Evolutionary conservation across 2,888 invertebrate genomes (phyloP).

Genomic region (Ophion ellenae): DNA sequence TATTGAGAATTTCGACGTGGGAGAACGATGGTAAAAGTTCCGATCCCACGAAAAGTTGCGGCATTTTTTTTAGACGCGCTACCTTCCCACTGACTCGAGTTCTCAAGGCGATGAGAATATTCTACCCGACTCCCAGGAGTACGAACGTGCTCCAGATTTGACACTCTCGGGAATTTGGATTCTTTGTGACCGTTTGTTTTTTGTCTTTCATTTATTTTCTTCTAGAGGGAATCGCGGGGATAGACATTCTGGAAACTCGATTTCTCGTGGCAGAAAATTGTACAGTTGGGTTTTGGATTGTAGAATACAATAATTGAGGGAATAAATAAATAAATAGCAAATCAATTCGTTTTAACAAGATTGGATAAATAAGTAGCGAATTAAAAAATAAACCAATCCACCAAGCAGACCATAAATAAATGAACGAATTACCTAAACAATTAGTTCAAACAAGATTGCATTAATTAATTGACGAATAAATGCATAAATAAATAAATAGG

Average conservation of each 20-base stretch:
- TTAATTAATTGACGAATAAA: no score
- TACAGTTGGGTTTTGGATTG: no score
- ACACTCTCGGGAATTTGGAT: constrained; percentile 2
- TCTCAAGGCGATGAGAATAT: constrained; percentile 25
- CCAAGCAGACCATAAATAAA: no score
- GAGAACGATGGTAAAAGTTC: constrained; percentile 8
- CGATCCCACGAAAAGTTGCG: constrained; percentile 19
- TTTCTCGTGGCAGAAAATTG: not conserved
- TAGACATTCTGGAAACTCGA: not conserved
- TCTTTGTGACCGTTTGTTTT: not conserved
- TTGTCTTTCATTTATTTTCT: constrained; percentile 10
- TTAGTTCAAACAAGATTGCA: no score
- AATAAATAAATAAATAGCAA: no score
- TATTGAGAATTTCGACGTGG: constrained; percentile 1
- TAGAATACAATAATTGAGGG: no score
- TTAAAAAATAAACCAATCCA: no score
- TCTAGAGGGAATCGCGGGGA: not conserved
- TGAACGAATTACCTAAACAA: no score
- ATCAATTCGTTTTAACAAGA: no score
- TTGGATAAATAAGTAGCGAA: no score
- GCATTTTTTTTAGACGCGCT: not conserved
- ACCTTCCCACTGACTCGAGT: not conserved
- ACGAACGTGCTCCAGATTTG: not conserved
- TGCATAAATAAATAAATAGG: no score
- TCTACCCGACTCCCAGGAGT: not conserved